Evolutionary conservation across 2,888 invertebrate species (phyloP), one percentile per base, ranked within the genome.

Genomic region (Heterodera filipjevi): DNA sequence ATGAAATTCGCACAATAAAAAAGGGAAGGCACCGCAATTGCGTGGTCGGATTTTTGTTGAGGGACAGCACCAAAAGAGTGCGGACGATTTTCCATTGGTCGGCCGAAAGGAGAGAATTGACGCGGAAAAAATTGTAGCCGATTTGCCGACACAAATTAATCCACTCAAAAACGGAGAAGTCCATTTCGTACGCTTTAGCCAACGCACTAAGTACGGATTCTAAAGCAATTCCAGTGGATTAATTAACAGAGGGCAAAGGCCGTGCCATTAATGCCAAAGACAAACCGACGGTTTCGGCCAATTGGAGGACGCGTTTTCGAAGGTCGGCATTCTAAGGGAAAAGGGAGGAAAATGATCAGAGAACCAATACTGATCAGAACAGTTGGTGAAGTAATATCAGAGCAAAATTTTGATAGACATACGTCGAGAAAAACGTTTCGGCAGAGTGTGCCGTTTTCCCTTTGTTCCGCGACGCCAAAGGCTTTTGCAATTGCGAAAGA

Each of bases 11-110:
- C n/a, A n/a, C n/a, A n/a, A n/a, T n/a, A n/a, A 16, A 19, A 39
- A 44, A 27, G 44, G 32, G 22, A 39, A 22, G 33, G 12, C 46
- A 39, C 30, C 39, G 71, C 73, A 44, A 30, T 66, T 76, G 44
- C 35, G 35, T 44, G 66, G 71, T 14, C 14, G 71, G n/a, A 16
- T 44, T 39, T 32, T 77, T 44, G 39, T 83, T 81, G 16, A 87
- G 53, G 10, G 82, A 49, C 16, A 71, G 44, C 19, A 84, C 78
- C 14, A 84, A 71, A 8, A 77, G 76, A 32, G 71, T 77, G 10
- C 88, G 79, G 44, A 87, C 84, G 12, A 80, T 66, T 76, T 88
- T 88, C 86, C 86, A 87, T 70, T 88, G 83, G 19, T 84, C 82
- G 1, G 86, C 82, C 39, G 82, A 81, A 76, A 86, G 85, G 71